Conservation (phyloP, 2,113 vertebrate species). For the Oreotrochilus melanogaster region DNA sequence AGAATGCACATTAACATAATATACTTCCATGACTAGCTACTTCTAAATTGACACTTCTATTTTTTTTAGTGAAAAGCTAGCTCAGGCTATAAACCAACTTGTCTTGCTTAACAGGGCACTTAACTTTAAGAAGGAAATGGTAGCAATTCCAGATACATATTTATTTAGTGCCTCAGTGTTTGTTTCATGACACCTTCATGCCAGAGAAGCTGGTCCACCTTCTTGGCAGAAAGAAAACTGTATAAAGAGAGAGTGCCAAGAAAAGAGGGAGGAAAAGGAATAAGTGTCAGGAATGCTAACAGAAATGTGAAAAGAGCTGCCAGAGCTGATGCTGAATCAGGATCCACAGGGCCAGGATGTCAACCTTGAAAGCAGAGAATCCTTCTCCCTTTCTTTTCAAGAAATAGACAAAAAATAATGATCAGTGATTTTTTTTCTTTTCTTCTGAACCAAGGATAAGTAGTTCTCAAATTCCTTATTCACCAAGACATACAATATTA, state of each 20-base stretch:
- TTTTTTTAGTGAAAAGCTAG: neutral
- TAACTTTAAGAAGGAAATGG: neutral
- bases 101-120: neutral
- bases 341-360: neutral
- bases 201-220: neutral
- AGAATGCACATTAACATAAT: neutral
- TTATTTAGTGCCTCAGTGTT: neutral
- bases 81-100: neutral
- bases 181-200: neutral
- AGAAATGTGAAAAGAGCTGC: neutral
- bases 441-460: conserved; percentile 2
- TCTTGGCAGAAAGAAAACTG: neutral
- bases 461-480: neutral
- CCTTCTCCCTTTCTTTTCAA: neutral
- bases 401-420: neutral
- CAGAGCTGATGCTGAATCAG: neutral
- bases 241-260: neutral
- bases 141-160: neutral
- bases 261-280: neutral
- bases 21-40: neutral
- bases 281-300: neutral
- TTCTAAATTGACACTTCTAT: neutral
- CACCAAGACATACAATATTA: conserved; percentile 18
- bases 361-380: neutral
- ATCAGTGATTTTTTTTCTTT: neutral